Evolutionary conservation across 2,888 invertebrate genomes (phyloP).

Genomic region (Sinohyriopsis cumingii): DNA sequence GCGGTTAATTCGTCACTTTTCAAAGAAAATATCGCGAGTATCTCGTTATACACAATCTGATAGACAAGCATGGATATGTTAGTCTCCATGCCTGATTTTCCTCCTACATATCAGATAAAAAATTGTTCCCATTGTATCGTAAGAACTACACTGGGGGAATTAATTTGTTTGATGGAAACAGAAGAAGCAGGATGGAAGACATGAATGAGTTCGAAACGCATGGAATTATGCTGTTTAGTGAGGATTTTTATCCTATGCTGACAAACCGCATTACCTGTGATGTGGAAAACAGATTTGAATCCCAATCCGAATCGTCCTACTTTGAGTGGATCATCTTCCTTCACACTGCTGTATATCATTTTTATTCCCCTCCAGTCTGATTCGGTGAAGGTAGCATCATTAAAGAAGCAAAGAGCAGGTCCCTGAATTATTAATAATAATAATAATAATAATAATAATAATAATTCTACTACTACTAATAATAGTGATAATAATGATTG

Average conservation of each 20-base stretch:
- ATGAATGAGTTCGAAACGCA: too few relatives aligned
- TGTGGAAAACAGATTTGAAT: slow-evolving; percentile 62
- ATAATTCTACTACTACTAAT: slow-evolving; percentile 7
- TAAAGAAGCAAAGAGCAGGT: slow-evolving; percentile 57
- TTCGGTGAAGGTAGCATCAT: slow-evolving; percentile 55
- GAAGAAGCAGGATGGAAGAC: too few relatives aligned
- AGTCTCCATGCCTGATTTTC: too few relatives aligned
- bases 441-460: not conserved
- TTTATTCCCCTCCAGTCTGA: slow-evolving; percentile 57
- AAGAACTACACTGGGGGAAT: too few relatives aligned
- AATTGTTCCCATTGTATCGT: too few relatives aligned
- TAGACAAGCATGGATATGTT: too few relatives aligned
- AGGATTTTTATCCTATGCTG: not conserved
- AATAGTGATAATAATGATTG: not conserved
- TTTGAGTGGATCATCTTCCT: slow-evolving; percentile 57
- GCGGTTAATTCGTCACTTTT: too few relatives aligned
- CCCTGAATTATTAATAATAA: slow-evolving; percentile 37
- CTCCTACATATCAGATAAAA: too few relatives aligned
- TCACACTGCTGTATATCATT: slow-evolving; percentile 56
- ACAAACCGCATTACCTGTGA: slow-evolving; percentile 49
- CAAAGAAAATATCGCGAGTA: too few relatives aligned
- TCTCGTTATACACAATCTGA: too few relatives aligned
- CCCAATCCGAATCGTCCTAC: slow-evolving; percentile 63
- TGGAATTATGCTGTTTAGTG: too few relatives aligned
- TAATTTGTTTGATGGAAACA: too few relatives aligned